Base-by-base conservation (phyloP, 2,888 invertebrate genomes). In the Malacosoma neustria region DNA sequence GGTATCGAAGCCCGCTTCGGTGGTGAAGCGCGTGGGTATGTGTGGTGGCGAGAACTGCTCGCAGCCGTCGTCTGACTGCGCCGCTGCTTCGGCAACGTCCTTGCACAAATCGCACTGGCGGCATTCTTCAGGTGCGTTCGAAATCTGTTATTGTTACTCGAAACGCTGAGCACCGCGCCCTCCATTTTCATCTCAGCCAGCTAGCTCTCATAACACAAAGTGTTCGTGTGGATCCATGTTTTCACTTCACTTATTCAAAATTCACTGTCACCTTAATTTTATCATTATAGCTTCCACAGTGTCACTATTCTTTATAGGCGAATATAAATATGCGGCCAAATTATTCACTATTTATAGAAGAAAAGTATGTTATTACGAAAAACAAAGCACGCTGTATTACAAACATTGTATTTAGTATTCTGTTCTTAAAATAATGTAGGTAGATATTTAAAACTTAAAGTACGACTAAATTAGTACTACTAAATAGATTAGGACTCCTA, bases 141-240 rank as follows among this genome's bases (percentile, higher is more conserved):
- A 51, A 85, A 80, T 68, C 80, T 74, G 54, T 67, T 65, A 45
- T 64, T 82, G 49, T 73, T 81, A 51, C 72, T 80, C 39, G 82
- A 73, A 57, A 85, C 76, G 67, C 86, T 81, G 55, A 87, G 57
- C 45, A 84, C 72, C 52, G 87, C 87, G 64, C 87, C 81, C 62
- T 87, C 87, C 87, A 87, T 87, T 50, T 67, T 70, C 35, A 46
- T 30, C 22, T 22, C 22, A 22, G 22, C 9, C 6, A 22, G 42
- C 48, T 33, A 42, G 36, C 35, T 42, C 36, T 44, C 57, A 63
- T 61, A 47, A 38, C 62, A 68, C 67, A 63, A 42, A 76, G 51
- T 71, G 61, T 67, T 72, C 69, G 50, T 69, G 72, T 34, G 67
- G 65, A 62, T 67, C 73, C 82, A 80, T 82, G 43, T 52, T 40